Percentiles rank a stretch among this genome's conserved stretches.
These are phyloP conservation scores for Stenodema calcarata DNA, from an alignment of 2,888 invertebrate species.

Conservation along the genomic window DNA sequence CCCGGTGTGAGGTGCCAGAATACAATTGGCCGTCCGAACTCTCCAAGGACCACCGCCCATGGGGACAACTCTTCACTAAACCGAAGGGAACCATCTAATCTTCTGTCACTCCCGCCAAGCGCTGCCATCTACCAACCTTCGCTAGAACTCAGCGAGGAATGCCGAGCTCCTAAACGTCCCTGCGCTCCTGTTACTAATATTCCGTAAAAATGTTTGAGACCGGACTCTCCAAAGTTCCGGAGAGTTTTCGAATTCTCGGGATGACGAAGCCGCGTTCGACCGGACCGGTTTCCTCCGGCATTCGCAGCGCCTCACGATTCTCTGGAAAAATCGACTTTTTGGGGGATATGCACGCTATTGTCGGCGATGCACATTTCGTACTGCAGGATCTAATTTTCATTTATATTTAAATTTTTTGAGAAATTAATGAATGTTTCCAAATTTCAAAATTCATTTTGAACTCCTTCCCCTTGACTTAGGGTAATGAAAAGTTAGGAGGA, in stretches of 20 bases:
- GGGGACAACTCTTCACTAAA: too few species aligned
- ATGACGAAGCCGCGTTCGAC: background rate
- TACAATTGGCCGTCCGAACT: too few species aligned
- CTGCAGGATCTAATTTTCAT: too few species aligned
- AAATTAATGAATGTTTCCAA: too few species aligned
- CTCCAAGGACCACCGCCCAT: too few species aligned
- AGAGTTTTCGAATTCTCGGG: conserved; percentile 25
- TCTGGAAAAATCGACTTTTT: background rate
- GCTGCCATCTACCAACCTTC: background rate
- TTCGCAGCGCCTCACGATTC: background rate
- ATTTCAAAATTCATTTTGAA: too few species aligned
- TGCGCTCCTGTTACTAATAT: conserved; percentile 18
- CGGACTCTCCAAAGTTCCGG: conserved; percentile 7
- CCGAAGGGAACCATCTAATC: background rate
- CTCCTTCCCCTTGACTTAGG: too few species aligned
- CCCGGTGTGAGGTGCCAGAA: too few species aligned
- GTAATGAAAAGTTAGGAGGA: too few species aligned
- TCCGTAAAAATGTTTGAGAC: conserved; percentile 43
- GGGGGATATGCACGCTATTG: too few species aligned
- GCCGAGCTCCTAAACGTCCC: background rate
- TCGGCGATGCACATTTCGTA: too few species aligned
- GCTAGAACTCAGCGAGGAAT: background rate
- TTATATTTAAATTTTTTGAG: too few species aligned
- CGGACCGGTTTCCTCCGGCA: background rate
- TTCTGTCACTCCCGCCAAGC: background rate